Percentiles rank a stretch among this genome's conserved stretches.
Conservation (phyloP, 2,888 invertebrate genomes). For the Drosophila lutescens region DNA sequence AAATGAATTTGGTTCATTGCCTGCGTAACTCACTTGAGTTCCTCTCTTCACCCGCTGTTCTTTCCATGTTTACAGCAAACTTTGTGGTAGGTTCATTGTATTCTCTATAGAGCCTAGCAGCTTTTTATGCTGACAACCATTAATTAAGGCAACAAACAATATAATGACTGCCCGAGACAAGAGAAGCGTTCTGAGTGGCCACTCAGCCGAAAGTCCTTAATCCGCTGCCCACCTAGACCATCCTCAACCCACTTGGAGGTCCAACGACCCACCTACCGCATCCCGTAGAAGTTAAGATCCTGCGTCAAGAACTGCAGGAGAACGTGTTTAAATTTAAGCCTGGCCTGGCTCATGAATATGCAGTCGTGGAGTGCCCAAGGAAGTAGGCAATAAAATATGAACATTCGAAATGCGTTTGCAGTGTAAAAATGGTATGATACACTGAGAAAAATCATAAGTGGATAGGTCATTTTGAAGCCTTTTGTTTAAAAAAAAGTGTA, state of each 20-base stretch:
- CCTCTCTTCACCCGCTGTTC: not conserved
- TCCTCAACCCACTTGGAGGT: not conserved
- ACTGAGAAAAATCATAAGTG: not conserved
- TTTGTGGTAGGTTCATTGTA: conserved; percentile 55
- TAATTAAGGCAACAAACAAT: conserved; percentile 61
- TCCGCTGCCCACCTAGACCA: conserved; percentile 15
- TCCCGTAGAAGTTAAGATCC: not conserved
- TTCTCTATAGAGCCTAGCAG: conserved; percentile 22
- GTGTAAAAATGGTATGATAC: not conserved
- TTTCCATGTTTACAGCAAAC: not conserved
- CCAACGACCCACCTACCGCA: not conserved
- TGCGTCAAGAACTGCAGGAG: conserved; percentile 18
- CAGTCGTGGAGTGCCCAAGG: conserved; percentile 16
- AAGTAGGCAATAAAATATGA: conserved; percentile 38
- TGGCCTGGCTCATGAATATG: conserved; percentile 41
- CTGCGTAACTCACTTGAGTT: not conserved
- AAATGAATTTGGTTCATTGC: conserved; percentile 8
- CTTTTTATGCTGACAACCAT: conserved; percentile 59
- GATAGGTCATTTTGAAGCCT: too few relatives aligned
- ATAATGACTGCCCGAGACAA: conserved; percentile 50
- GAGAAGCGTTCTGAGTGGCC: conserved; percentile 20
- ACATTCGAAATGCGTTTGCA: not conserved
- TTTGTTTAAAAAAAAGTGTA: too few relatives aligned
- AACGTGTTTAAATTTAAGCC: conserved; percentile 47
- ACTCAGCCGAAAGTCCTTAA: conserved; percentile 45